phyloP scores from a whole-genome alignment of 2,113 vertebrate genomes.

The Bambusicola thoracicus region DNA sequence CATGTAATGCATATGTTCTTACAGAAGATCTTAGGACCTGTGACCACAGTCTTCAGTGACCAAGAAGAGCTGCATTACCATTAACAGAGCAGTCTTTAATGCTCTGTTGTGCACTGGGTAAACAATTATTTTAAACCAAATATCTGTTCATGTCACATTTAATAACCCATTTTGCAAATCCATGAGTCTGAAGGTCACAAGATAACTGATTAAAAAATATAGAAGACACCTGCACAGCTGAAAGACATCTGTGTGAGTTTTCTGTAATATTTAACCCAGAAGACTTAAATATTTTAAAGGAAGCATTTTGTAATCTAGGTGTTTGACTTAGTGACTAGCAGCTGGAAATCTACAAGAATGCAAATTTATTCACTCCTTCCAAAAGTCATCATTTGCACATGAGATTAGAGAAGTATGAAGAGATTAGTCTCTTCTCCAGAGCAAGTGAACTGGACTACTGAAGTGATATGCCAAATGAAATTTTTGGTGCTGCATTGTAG shows the following conservation, averaged over 20 bases:
- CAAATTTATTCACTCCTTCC: neutral
- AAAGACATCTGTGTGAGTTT: neutral
- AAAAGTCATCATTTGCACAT: neutral
- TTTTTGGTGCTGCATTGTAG: neutral
- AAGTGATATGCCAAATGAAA: neutral
- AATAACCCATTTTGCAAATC: neutral
- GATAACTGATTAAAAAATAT: neutral
- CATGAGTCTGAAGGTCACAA: neutral
- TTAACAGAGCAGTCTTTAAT: neutral
- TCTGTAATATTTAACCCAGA: neutral
- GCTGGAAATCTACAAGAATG: neutral
- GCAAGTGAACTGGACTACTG: neutral
- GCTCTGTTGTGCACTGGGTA: neutral
- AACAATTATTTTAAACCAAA: slow-evolving; percentile 16
- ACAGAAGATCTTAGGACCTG: neutral
- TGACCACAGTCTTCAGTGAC: neutral
- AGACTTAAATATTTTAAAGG: neutral
- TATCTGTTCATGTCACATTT: neutral
- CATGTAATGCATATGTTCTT: neutral
- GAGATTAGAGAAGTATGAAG: neutral
- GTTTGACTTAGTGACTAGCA: neutral
- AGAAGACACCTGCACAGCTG: neutral
- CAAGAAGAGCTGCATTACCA: neutral
- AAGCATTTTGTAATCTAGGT: neutral
- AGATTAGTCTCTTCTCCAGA: neutral